Conservation (phyloP, 2,797 vertebrate genomes). For the Morus bassanus region DNA sequence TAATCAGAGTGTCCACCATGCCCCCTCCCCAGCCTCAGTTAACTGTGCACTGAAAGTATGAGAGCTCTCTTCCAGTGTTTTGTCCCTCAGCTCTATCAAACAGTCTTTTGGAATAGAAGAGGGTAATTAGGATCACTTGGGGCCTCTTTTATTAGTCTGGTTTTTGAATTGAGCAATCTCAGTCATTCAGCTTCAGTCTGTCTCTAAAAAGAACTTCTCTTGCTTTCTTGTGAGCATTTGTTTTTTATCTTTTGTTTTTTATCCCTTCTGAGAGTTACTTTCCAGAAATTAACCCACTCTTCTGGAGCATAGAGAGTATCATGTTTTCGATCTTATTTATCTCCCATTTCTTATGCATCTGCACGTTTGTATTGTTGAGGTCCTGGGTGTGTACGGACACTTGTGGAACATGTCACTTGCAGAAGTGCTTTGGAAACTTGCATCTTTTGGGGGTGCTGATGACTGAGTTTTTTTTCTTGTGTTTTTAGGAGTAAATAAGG, state of each 20-base stretch:
- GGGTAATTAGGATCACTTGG: neutral
- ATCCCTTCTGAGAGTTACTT: neutral
- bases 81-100: neutral
- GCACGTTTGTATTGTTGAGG: neutral
- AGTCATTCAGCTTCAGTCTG: neutral
- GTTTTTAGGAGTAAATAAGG: neutral
- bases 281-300: neutral
- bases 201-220: neutral
- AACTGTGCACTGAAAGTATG: neutral
- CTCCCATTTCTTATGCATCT: neutral
- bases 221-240: neutral
- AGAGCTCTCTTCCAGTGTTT: neutral
- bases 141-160: neutral
- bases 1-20: neutral
- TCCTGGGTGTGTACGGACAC: fast-evolving
- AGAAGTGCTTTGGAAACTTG: neutral
- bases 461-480: neutral
- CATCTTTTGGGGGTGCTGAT: neutral
- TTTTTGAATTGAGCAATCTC: neutral
- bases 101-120: neutral
- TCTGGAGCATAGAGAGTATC: neutral
- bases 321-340: neutral
- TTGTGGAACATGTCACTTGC: neutral
- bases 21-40: neutral
- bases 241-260: neutral